phyloP scores from a whole-genome alignment of 2,888 invertebrate genomes.

The Hirtodrosophila histrioides region DNA sequence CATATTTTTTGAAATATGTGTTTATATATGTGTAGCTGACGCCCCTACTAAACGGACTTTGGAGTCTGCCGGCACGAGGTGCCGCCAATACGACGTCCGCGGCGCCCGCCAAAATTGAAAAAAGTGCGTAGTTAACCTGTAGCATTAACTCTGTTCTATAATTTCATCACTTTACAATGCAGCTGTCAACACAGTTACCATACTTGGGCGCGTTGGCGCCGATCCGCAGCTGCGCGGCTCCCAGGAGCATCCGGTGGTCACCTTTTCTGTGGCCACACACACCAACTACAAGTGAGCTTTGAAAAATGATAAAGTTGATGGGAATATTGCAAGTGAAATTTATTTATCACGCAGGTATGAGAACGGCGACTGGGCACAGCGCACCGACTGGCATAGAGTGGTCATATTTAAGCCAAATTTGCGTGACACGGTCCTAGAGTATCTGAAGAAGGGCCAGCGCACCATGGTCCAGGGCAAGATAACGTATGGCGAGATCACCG shows the following conservation, averaged over 20 bases:
- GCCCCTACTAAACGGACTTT: constrained; percentile 49
- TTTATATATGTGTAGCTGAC: constrained; percentile 35
- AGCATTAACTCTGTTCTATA: too few relatives aligned
- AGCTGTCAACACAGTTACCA: constrained; percentile 93
- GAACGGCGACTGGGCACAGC: constrained; percentile 91
- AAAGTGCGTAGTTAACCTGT: constrained; percentile 57
- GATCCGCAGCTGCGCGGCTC: constrained; percentile 94
- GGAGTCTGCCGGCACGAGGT: constrained; percentile 55
- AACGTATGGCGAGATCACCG: constrained; percentile 93
- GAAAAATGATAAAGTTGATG: neutral
- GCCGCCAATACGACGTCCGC: constrained; percentile 46
- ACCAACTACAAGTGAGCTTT: constrained; percentile 89
- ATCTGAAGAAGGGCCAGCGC: constrained; percentile 93
- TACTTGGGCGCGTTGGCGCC: constrained; percentile 94
- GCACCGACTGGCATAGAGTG: constrained; percentile 96
- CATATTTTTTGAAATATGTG: neutral
- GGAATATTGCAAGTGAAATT: neutral
- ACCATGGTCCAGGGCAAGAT: constrained; percentile 92
- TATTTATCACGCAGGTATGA: constrained; percentile 85
- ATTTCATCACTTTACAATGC: neutral
- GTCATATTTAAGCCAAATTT: constrained; percentile 94
- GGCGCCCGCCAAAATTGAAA: constrained; percentile 80
- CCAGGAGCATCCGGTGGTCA: constrained; percentile 92
- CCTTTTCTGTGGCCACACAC: constrained; percentile 96
- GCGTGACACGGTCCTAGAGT: constrained; percentile 91